phyloP scores from a whole-genome alignment of 2,113 vertebrate genomes.

The Barbus barbus region DNA sequence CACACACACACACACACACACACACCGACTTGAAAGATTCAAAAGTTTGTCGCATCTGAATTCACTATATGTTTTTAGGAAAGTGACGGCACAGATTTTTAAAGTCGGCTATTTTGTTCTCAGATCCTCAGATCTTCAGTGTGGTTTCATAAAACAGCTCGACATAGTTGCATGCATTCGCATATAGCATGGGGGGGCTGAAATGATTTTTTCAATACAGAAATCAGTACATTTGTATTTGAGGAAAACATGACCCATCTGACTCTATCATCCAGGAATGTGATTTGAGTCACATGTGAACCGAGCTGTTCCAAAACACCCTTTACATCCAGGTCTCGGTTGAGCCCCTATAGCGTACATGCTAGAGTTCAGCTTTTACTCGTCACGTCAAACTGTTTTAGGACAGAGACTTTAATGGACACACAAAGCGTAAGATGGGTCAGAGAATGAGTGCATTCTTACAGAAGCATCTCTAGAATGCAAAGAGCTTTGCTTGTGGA shows the following conservation, averaged over 20 bases:
- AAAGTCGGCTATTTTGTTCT: background rate
- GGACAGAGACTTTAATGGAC: background rate
- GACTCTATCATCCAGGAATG: conserved; percentile 54
- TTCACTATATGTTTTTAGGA: background rate
- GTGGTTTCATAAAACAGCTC: background rate
- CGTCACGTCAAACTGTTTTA: background rate
- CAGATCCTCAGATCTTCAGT: background rate
- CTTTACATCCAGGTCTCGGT: conserved; percentile 25
- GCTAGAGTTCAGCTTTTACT: background rate
- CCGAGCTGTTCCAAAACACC: conserved; percentile 35
- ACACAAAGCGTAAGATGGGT: background rate
- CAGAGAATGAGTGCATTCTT: background rate
- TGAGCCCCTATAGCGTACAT: conserved; percentile 24
- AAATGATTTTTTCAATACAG: conserved; percentile 33
- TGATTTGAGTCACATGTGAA: conserved; percentile 45
- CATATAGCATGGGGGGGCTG: background rate
- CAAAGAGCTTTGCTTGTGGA: too few species aligned
- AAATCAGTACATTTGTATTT: conserved; percentile 45
- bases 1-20: background rate
- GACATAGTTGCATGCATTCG: background rate
- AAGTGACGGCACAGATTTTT: background rate
- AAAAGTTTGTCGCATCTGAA: conserved; percentile 12
- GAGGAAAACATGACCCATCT: conserved; percentile 44
- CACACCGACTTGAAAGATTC: background rate
- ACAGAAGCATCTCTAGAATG: background rate